Conservation (phyloP, 2,797 vertebrate genomes). For the Leuciscus waleckii region DNA sequence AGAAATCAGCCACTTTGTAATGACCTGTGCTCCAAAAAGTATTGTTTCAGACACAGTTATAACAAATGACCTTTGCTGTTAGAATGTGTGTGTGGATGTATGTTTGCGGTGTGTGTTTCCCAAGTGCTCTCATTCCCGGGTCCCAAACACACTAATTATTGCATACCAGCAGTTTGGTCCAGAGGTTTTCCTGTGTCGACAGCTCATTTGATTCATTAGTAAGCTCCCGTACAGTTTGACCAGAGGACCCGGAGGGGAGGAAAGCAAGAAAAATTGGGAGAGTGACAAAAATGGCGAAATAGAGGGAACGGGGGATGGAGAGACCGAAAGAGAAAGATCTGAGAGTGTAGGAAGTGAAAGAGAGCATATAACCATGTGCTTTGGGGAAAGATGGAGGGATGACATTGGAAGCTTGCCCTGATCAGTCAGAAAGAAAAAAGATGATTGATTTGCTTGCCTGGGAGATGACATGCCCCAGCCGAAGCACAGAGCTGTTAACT, state of each 20-base stretch:
- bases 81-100: conserved; percentile 29
- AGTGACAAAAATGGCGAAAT: conserved; percentile 13
- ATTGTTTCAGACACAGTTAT: conserved; percentile 46
- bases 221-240: conserved; percentile 68
- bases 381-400: conserved; percentile 55
- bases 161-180: conserved; percentile 61
- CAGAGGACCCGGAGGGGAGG: conserved; percentile 40
- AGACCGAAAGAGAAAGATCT: neutral
- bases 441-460: conserved; percentile 78
- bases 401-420: conserved; percentile 68
- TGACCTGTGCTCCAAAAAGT: conserved; percentile 40
- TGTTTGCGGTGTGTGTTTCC: conserved; percentile 31
- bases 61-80: conserved; percentile 52
- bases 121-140: conserved; percentile 64
- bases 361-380: neutral
- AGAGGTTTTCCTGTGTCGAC: conserved; percentile 70
- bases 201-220: conserved; percentile 79
- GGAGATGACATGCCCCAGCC: conserved; percentile 71
- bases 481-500: conserved; percentile 78
- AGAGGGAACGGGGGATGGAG: neutral
- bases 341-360: conserved; percentile 53
- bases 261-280: conserved; percentile 61
- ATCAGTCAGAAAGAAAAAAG: conserved; percentile 76
- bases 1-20: conserved; percentile 47
- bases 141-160: conserved; percentile 79